Evolutionary conservation across 2,888 invertebrate species (phyloP), one percentile per base, ranked within the genome.

Genomic region (Azorinus chamasolen): DNA sequence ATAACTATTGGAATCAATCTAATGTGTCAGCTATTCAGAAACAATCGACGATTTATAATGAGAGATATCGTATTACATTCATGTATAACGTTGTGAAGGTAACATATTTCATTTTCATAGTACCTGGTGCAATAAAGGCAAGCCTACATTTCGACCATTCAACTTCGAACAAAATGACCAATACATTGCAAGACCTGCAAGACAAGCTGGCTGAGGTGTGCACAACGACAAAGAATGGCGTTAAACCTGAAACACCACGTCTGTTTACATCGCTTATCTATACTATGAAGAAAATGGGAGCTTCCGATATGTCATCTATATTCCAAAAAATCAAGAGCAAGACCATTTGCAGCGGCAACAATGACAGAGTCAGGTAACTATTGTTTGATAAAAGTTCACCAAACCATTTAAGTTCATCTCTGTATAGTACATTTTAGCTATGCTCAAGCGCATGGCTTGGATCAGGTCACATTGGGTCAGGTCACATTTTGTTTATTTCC

Each of bases 201-300:
- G 63, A 39, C 22, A 87, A 87, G 25, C 71, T 92, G 20, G 65
- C 68, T 53, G 80, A 87, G 18, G 79, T 92, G 50, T 91, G 91
- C 69, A 39, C 41, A 12, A 55, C 64, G 3, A 89, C 92, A 5
- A 71, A 84, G 32, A 87, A 90, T 8, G 93, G 93, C 41, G 90
- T 94, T 37, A 89, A 92, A 14, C 87, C 92, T 1, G 89, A 93
- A 22, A 92, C 93, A 6, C 94, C 94, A 1, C 81, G 87, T 18
- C 89, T 93, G 27, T 94, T 94, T 86, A 87, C 93, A 22, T 88
- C 92, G 8, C 91, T 94, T 10, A 90, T 94, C 41, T 87, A 91
- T 68, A 83, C 87, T 24, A 90, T 94, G 79, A 89, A 92, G 71
- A 77, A 87, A 46, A 86, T 94, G 39, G 90, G 91, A 43, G 85